Evolutionary conservation across 2,888 invertebrate species (phyloP).

Genomic region (Coecobrya sp.): DNA sequence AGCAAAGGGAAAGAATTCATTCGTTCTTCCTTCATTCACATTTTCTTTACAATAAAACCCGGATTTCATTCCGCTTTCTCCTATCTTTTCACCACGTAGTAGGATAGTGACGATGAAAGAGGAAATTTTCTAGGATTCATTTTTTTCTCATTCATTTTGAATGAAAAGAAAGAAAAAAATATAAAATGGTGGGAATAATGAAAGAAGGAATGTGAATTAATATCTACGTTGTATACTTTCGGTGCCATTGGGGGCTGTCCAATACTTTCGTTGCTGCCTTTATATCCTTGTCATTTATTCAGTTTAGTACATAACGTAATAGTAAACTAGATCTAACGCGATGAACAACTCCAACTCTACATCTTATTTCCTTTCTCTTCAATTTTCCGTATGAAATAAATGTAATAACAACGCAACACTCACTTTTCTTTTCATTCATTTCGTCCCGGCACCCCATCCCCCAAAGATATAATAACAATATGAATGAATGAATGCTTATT

Average conservation of each 20-base stretch:
- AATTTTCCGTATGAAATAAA: constrained; percentile 49
- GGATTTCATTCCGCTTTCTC: constrained; percentile 41
- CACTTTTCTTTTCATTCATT: constrained; percentile 34
- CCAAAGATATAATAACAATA: constrained; percentile 51
- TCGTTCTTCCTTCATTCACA: constrained; percentile 23
- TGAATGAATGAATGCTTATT: constrained; percentile 59
- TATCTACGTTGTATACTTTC: neutral
- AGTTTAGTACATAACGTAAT: neutral
- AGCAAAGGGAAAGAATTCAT: constrained; percentile 50
- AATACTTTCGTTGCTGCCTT: neutral
- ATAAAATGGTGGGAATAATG: constrained; percentile 59
- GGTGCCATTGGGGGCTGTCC: neutral
- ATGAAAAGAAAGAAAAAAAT: constrained; percentile 23
- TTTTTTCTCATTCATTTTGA: constrained; percentile 46
- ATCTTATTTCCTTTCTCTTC: neutral
- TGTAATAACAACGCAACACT: constrained; percentile 41
- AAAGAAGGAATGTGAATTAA: constrained; percentile 56
- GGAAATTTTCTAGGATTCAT: constrained; percentile 45
- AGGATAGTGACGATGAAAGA: constrained; percentile 35
- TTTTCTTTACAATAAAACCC: constrained; percentile 52
- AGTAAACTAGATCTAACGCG: neutral
- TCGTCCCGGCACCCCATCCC: constrained; percentile 3
- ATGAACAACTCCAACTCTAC: neutral
- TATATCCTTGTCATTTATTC: neutral
- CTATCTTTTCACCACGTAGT: neutral